A percentile compares a stretch with the other conserved stretches of the same genome.
phyloP scores from a whole-genome alignment of 2,888 invertebrate species.

The Macrosiphum euphorbiae region DNA sequence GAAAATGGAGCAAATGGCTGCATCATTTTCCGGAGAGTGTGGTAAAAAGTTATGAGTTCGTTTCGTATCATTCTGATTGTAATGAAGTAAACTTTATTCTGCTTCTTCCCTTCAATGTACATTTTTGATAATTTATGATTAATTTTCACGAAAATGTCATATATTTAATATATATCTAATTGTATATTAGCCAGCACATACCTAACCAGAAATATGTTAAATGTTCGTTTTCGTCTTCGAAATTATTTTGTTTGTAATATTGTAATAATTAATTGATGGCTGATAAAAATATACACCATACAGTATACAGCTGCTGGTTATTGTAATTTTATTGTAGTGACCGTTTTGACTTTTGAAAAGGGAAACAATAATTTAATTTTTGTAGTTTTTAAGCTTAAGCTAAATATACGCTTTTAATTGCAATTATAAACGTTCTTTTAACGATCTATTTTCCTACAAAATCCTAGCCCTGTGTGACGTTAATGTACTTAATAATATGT shows the following conservation, averaged over 20 bases:
- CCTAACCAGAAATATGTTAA: neutral
- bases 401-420: neutral
- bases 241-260: neutral
- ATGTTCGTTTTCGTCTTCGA: neutral
- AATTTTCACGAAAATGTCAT: neutral
- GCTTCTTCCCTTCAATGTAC: neutral
- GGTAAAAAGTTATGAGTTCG: neutral
- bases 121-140: neutral
- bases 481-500: neutral
- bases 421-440: neutral
- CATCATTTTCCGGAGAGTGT: neutral
- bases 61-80: neutral
- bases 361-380: neutral
- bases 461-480: neutral
- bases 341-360: neutral
- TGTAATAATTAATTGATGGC: neutral
- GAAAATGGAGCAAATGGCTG: too few species aligned
- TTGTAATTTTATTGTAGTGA: neutral
- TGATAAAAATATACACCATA: neutral
- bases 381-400: neutral
- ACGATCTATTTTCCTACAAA: neutral
- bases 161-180: neutral
- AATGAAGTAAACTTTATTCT: neutral
- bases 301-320: neutral
- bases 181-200: neutral